Evolutionary conservation across 2,113 vertebrate genomes (phyloP), one percentile per base, ranked within the genome.

Genomic region (Nesoenas mayeri): DNA sequence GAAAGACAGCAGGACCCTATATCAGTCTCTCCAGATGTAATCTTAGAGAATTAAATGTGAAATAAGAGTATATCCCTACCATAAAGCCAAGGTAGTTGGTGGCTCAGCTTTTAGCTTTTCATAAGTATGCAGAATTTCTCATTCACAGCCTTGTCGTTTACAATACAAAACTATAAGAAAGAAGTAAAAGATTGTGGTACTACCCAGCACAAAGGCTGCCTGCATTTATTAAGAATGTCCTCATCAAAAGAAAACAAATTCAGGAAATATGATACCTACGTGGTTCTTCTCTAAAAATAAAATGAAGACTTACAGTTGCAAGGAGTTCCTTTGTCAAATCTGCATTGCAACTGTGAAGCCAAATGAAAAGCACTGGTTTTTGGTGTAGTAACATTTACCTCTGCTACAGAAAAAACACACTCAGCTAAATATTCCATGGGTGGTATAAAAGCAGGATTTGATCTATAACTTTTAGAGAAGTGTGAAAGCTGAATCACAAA

Each of bases 381-480:
- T 38, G 38, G 38, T 38, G 47, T 4, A 40, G 40, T 12, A 48
- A 32, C 6, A 34, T 10, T 11, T 51, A 20, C 2, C 16, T 57
- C 38, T 6, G 1, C 22, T 25, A 40, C 18, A n/a, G 31, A 73
- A 88, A 48, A 47, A 66, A 6, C 15, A 69, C 16, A 29, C 4
- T 48, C 1, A 1, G 2, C 21, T 36, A n/a, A 26, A 26, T 12
- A 10, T 4, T 25, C 10, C 10, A 12, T 1, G 0, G 17, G 15
- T 15, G 7, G 28, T 19, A n/a, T 4, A 64, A 83, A 58, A 53
- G 6, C 18, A 82, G 24, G 12, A 64, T 34, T 79, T 57, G 14
- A 58, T 9, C 24, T 4, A 1, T 5, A 31, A 36, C 15, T 31
- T 2, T 25, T 51, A 21, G 11, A 20, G 66, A 56, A 47, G 15